phyloP scores from a whole-genome alignment of 2,797 vertebrate species.

The Rhyacichthys aspro region DNA sequence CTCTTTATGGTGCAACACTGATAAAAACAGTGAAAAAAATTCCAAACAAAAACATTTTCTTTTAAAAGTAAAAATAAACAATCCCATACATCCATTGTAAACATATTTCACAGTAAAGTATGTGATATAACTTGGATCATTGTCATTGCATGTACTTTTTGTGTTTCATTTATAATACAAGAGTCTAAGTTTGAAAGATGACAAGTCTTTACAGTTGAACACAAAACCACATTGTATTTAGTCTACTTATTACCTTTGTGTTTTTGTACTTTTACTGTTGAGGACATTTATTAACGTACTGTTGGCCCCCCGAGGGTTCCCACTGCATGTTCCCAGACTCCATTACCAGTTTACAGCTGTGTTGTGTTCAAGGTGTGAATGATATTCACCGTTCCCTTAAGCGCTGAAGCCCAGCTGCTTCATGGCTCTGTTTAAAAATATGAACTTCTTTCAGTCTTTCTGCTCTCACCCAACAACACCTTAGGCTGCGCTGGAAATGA shows the following conservation, averaged over 20 bases:
- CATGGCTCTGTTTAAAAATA: background rate
- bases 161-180: too few relatives aligned
- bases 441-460: background rate
- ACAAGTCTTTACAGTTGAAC: too few relatives aligned
- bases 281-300: background rate
- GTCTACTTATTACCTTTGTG: background rate
- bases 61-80: too few relatives aligned
- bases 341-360: conserved; percentile 2
- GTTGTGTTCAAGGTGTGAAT: conserved; percentile 6
- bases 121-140: too few relatives aligned
- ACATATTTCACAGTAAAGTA: too few relatives aligned
- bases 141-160: too few relatives aligned
- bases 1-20: too few relatives aligned
- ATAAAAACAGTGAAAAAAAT: too few relatives aligned
- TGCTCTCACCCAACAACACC: background rate
- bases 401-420: background rate
- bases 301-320: background rate
- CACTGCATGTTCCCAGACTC: conserved; percentile 5
- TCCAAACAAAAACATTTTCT: too few relatives aligned
- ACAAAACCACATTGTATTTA: background rate
- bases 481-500: background rate
- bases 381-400: background rate
- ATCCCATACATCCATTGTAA: too few relatives aligned
- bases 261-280: background rate
- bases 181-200: too few relatives aligned